A percentile compares a stretch with the other conserved stretches of the same genome.
phyloP scores from a whole-genome alignment of 2,113 vertebrate species.

The Peromyscus maniculatus region DNA sequence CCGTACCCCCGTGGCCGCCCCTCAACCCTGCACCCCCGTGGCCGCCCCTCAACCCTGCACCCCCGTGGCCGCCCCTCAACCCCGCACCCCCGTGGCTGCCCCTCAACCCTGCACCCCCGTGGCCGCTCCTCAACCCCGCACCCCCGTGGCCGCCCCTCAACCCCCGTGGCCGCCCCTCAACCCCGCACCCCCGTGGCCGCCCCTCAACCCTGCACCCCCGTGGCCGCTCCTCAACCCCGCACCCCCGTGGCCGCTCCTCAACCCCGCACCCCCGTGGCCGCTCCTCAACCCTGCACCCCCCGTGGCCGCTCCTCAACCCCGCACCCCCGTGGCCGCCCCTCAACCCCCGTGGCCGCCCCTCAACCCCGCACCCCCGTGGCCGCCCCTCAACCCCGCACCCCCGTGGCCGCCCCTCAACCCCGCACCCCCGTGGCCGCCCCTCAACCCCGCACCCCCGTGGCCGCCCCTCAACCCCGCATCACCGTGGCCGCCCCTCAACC shows the following conservation, averaged over 20 bases:
- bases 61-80: rapidly evolving
- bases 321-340: rapidly evolving
- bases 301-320: rapidly evolving
- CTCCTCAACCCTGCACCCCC: rapidly evolving
- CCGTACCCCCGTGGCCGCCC: rapidly evolving
- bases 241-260: no score
- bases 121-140: rapidly evolving
- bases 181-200: rapidly evolving
- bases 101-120: background rate
- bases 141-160: rapidly evolving
- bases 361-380: rapidly evolving
- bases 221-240: background rate
- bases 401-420: rapidly evolving
- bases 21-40: rapidly evolving
- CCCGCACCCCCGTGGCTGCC: rapidly evolving
- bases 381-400: background rate
- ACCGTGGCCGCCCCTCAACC: rapidly evolving
- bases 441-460: rapidly evolving
- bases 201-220: rapidly evolving
- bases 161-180: rapidly evolving
- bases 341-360: no score
- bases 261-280: rapidly evolving
- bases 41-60: background rate
- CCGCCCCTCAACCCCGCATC: rapidly evolving
- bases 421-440: background rate